These are phyloP conservation scores for Cynaeus angustus DNA, from an alignment of 2,888 invertebrate genomes.

Conservation along the genomic window DNA sequence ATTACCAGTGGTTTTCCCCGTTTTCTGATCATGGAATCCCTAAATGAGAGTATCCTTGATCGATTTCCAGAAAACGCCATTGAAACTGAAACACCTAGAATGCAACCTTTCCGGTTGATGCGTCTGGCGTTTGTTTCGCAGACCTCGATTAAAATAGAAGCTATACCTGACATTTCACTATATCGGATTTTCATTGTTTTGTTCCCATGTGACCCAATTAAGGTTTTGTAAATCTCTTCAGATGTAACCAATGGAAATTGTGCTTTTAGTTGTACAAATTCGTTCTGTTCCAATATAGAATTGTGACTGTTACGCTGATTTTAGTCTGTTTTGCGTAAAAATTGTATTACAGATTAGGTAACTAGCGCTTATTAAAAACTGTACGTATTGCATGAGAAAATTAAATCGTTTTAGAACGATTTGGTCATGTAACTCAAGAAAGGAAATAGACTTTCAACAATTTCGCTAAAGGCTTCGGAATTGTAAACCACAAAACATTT, in stretches of 20 bases:
- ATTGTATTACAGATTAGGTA: too few relatives aligned
- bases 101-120: constrained; percentile 51
- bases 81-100: constrained; percentile 51
- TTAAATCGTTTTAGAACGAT: too few relatives aligned
- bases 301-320: too few relatives aligned
- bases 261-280: constrained; percentile 18
- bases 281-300: not conserved
- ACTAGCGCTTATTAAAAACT: too few relatives aligned
- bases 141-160: constrained; percentile 26
- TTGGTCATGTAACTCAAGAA: too few relatives aligned
- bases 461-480: too few relatives aligned
- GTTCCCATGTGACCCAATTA: constrained; percentile 32
- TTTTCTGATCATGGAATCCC: constrained; percentile 14
- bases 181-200: constrained; percentile 37
- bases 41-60: constrained; percentile 19
- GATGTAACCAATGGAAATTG: constrained; percentile 27
- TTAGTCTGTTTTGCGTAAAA: too few relatives aligned
- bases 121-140: constrained; percentile 29
- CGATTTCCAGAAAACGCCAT: constrained; percentile 49
- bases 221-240: constrained; percentile 11
- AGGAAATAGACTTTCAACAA: too few relatives aligned
- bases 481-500: not conserved
- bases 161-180: constrained; percentile 32
- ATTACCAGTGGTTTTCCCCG: not conserved
- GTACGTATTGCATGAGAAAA: too few relatives aligned